phyloP scores from a whole-genome alignment of 2,888 invertebrate genomes.

The Odontocolon sp. region DNA sequence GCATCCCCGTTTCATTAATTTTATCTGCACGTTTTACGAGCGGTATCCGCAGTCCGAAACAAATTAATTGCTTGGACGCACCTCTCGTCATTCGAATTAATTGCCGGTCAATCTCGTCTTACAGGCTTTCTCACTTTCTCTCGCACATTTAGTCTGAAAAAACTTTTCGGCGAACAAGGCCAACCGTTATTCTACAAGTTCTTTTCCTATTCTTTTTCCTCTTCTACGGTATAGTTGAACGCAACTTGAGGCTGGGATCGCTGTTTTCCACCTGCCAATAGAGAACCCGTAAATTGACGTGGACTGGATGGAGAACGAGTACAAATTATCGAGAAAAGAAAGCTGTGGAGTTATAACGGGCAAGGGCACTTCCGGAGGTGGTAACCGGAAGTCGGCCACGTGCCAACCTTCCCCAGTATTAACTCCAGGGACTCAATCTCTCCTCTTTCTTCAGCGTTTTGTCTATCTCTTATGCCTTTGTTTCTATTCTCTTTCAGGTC shows the following conservation, averaged over 20 bases:
- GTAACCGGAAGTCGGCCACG: conserved; percentile 45
- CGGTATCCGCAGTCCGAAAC: conserved; percentile 72
- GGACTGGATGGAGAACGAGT: neutral
- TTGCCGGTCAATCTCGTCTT: conserved; percentile 62
- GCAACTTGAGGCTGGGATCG: neutral
- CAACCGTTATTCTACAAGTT: neutral
- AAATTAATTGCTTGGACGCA: conserved; percentile 70
- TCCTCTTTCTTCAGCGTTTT: neutral
- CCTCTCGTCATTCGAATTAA: conserved; percentile 72
- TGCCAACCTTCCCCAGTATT: conserved; percentile 31
- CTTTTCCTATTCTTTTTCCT: neutral
- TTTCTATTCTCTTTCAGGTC: conserved; percentile 49
- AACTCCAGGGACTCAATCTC: conserved; percentile 1
- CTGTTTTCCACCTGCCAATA: conserved; percentile 16
- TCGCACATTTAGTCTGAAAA: conserved; percentile 8
- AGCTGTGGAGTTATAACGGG: neutral
- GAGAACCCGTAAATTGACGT: neutral
- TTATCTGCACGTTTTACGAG: conserved; percentile 74
- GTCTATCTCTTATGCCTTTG: conserved; percentile 36
- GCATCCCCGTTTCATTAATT: conserved; percentile 71
- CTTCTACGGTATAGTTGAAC: neutral
- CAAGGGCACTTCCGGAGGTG: conserved; percentile 21
- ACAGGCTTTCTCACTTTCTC: conserved; percentile 1
- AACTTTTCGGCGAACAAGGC: conserved; percentile 14
- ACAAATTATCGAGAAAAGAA: conserved; percentile 21